Percentiles rank a stretch among this genome's conserved stretches.
Conservation (phyloP, 92 coral and sea anemone genomes). For the Bergia sp. region DNA sequence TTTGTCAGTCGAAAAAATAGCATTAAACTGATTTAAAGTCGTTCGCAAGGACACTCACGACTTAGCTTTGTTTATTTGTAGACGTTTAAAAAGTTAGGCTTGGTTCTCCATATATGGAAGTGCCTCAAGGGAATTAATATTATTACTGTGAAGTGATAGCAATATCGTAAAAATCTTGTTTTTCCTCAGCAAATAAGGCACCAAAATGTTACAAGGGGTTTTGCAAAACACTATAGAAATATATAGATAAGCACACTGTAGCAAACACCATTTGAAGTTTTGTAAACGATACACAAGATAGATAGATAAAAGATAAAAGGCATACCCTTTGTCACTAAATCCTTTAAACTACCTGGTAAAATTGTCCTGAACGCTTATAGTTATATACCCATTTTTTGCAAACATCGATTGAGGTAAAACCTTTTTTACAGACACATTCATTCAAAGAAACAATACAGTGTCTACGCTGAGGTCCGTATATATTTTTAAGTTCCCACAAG, state of each 20-base stretch:
- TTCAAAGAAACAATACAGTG: not conserved
- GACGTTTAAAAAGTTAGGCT: slow-evolving; percentile 12
- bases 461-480: not conserved
- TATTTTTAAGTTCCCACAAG: slow-evolving; percentile 10
- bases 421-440: not conserved
- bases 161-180: slow-evolving; percentile 15
- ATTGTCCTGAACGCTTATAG: too few relatives aligned
- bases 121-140: slow-evolving; percentile 32
- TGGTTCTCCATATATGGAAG: slow-evolving; percentile 26
- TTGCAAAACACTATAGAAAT: slow-evolving; percentile 19
- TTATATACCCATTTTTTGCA: not conserved
- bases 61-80: slow-evolving; percentile 9
- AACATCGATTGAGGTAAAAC: not conserved
- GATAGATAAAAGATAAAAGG: not conserved
- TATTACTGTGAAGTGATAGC: slow-evolving; percentile 19
- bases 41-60: not conserved
- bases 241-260: not conserved
- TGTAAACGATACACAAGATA: not conserved
- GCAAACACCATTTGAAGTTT: slow-evolving; percentile 21
- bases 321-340: not conserved
- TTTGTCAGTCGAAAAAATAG: not conserved
- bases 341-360: not conserved
- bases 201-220: not conserved
- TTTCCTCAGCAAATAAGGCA: not conserved
- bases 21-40: not conserved